phyloP scores from a whole-genome alignment of 2,888 invertebrate species.

The Auanema sp. region DNA sequence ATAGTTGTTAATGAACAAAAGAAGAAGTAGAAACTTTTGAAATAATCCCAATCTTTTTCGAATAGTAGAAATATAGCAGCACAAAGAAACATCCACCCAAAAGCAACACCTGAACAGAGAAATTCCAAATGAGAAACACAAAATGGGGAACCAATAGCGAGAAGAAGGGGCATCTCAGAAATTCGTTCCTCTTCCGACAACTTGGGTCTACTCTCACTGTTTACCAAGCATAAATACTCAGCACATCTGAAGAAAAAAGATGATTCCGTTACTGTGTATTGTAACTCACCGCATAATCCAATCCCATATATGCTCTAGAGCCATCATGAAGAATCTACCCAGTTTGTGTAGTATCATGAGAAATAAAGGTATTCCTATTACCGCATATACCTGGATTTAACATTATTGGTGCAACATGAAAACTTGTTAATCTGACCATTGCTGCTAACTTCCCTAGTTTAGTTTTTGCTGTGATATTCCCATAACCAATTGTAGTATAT shows the following conservation, averaged over 20 bases:
- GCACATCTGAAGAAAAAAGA: constrained; percentile 19
- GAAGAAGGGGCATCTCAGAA: constrained; percentile 56
- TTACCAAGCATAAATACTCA: constrained; percentile 45
- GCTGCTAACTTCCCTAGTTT: constrained; percentile 58
- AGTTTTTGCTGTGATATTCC: constrained; percentile 60
- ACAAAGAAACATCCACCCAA: constrained; percentile 64
- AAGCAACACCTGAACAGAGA: constrained; percentile 44
- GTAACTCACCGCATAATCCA: constrained; percentile 25
- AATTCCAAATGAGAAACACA: neutral
- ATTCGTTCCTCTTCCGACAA: constrained; percentile 32
- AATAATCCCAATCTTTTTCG: constrained; percentile 64
- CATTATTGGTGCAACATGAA: too few relatives aligned
- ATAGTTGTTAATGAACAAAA: constrained; percentile 63
- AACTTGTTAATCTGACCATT: constrained; percentile 41
- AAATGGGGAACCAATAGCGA: constrained; percentile 48
- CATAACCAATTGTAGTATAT: constrained; percentile 63
- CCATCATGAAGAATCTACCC: constrained; percentile 55
- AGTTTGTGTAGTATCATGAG: constrained; percentile 63
- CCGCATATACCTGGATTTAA: constrained; percentile 56
- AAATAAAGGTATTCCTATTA: constrained; percentile 61
- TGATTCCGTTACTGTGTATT: neutral
- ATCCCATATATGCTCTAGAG: constrained; percentile 56
- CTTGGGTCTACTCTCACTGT: constrained; percentile 30
- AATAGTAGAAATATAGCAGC: constrained; percentile 61
- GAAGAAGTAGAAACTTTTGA: constrained; percentile 64